phyloP scores from a whole-genome alignment of 2,113 vertebrate species.

The Platysternon megacephalum region DNA sequence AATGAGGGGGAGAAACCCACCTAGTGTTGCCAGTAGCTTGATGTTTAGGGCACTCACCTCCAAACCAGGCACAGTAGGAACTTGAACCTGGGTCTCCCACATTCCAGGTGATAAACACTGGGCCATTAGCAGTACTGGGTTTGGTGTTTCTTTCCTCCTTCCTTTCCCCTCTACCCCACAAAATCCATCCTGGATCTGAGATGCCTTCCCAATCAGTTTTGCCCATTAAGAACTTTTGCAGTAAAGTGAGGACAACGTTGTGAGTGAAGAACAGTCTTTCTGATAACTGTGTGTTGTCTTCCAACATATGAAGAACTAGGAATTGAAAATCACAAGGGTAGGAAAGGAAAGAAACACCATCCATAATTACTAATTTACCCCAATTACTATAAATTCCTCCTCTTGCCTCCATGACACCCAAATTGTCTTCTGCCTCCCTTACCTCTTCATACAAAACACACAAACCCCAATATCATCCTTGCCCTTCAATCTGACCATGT shows the following conservation, averaged over 20 bases:
- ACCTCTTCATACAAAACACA: neutral
- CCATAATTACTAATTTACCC: neutral
- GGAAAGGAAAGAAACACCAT: neutral
- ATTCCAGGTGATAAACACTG: neutral
- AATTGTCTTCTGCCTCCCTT: neutral
- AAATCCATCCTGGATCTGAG: neutral
- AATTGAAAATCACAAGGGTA: neutral
- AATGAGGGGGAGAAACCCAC: neutral
- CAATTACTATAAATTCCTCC: neutral
- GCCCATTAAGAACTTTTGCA: neutral
- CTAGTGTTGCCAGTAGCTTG: neutral
- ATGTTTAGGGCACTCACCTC: neutral
- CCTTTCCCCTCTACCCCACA: neutral
- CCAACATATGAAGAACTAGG: neutral
- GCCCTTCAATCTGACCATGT: neutral
- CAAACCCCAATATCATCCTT: neutral
- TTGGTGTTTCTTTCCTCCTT: neutral
- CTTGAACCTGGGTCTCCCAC: neutral
- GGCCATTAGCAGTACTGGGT: neutral
- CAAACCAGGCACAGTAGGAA: neutral
- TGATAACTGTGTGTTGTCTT: neutral
- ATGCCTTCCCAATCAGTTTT: neutral
- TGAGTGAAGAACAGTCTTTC: neutral
- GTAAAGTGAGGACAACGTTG: neutral
- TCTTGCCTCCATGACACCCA: neutral